A percentile compares a stretch with the other conserved stretches of the same genome.
These are phyloP conservation scores for Talpa occidentalis DNA, from an alignment of 2,113 vertebrate species.

Conservation along the genomic window DNA sequence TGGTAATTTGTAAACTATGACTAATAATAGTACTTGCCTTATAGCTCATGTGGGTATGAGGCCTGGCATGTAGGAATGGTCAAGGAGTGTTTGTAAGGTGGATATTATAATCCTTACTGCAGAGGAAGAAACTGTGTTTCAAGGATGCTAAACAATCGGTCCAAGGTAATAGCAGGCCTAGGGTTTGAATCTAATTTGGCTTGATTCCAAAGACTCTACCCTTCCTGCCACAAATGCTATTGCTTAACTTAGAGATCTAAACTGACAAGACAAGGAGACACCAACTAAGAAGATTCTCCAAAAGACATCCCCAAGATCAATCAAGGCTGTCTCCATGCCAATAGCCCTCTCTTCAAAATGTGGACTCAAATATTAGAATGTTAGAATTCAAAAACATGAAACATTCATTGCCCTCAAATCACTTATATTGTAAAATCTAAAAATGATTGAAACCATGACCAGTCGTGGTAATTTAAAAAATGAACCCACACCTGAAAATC, in stretches of 20 bases:
- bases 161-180: neutral
- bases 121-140: neutral
- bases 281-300: neutral
- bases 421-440: neutral
- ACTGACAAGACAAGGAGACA: neutral
- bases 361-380: neutral
- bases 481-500: neutral
- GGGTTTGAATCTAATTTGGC: neutral
- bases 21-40: neutral
- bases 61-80: neutral
- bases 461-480: neutral
- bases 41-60: neutral
- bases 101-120: neutral
- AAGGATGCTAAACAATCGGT: neutral
- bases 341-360: neutral
- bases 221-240: neutral
- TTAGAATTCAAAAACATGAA: neutral
- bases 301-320: neutral
- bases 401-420: neutral
- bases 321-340: neutral
- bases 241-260: neutral
- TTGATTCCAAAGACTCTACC: neutral
- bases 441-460: neutral
- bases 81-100: neutral
- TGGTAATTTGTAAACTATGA: conserved; percentile 7